Percentiles rank a stretch among this genome's conserved stretches.
Evolutionary conservation across 2,113 vertebrate species (phyloP).

Genomic region (Pelvicachromis taeniatus): DNA sequence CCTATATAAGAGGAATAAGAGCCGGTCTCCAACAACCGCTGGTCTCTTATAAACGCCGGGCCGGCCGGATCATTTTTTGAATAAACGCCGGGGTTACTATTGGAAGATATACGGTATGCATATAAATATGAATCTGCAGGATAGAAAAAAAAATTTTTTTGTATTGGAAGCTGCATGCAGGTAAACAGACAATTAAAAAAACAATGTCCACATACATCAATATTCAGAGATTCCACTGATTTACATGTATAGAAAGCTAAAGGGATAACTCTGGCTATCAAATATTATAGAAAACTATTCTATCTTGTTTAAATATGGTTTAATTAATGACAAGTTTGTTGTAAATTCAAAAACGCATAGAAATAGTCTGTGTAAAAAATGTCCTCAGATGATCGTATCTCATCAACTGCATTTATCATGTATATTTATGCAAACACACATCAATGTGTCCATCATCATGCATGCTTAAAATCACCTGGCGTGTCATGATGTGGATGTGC

Average conservation of each 20-base stretch:
- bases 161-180: too few species aligned
- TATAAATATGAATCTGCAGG: too few species aligned
- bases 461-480: slow-evolving; percentile 28
- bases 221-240: not conserved
- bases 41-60: too few species aligned
- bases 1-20: too few species aligned
- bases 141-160: too few species aligned
- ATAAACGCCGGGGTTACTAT: too few species aligned
- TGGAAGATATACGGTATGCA: too few species aligned
- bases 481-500: slow-evolving; percentile 9
- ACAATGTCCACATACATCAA: not conserved
- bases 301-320: not conserved
- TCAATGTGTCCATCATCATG: not conserved
- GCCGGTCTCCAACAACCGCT: too few species aligned
- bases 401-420: not conserved
- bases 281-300: accelerated
- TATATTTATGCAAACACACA: not conserved
- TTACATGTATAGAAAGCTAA: not conserved
- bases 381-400: not conserved
- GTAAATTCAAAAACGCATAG: not conserved
- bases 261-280: not conserved
- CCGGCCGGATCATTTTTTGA: too few species aligned
- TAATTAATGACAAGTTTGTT: accelerated
- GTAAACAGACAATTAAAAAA: too few species aligned
- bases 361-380: not conserved